Percentiles rank a stretch among this genome's conserved stretches.
phyloP scores from a whole-genome alignment of 2,113 vertebrate species.

The Vimba vimba region DNA sequence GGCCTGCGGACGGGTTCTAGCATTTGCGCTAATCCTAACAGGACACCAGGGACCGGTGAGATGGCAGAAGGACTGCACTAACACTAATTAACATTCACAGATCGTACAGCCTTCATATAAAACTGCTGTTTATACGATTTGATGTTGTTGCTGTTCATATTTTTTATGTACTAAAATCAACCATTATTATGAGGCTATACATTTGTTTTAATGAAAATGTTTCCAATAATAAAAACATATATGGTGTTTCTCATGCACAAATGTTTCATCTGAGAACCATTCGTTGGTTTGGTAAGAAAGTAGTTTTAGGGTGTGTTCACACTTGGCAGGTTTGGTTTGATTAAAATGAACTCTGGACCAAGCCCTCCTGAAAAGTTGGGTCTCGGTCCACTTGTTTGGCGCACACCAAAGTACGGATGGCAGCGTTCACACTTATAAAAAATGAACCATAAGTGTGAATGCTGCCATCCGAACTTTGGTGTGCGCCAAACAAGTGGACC shows the following conservation, averaged over 20 bases:
- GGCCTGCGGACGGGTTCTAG: constrained; percentile 53
- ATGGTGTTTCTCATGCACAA: neutral
- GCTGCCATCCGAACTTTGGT: too few species aligned
- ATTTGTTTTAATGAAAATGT: neutral
- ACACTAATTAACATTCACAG: constrained; percentile 44
- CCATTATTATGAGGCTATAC: neutral
- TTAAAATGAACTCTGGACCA: too few species aligned
- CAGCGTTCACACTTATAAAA: too few species aligned
- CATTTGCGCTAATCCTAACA: constrained; percentile 65
- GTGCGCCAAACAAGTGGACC: too few species aligned
- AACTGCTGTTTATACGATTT: neutral
- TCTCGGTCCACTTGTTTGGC: too few species aligned
- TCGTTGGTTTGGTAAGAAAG: neutral
- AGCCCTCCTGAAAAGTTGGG: too few species aligned
- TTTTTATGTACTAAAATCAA: neutral
- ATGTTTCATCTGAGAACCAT: neutral
- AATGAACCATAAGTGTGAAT: too few species aligned
- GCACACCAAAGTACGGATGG: too few species aligned
- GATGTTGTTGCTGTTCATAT: neutral
- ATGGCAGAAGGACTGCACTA: neutral
- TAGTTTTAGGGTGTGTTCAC: too few species aligned
- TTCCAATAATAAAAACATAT: too few species aligned
- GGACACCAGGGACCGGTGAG: constrained; percentile 21
- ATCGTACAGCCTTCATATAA: constrained; percentile 31
- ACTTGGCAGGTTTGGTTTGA: too few species aligned